phyloP scores from a whole-genome alignment of 2,797 vertebrate genomes.

The Rousettus madagascariensis region DNA sequence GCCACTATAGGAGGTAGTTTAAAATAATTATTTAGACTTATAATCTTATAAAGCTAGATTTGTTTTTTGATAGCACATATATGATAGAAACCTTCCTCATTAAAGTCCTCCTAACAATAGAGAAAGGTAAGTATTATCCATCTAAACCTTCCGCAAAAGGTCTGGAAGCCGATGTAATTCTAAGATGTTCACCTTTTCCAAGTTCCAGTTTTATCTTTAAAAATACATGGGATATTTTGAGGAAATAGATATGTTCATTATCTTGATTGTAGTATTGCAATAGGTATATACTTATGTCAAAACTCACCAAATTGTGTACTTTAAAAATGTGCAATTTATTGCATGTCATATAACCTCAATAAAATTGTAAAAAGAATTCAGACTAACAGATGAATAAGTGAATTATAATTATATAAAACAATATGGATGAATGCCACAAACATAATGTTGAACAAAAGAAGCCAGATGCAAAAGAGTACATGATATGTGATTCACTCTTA shows the following conservation, averaged over 20 bases:
- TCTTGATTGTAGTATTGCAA: not conserved
- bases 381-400: not conserved
- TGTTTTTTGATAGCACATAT: not conserved
- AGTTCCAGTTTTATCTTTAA: not conserved
- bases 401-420: conserved; percentile 25
- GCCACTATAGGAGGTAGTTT: not conserved
- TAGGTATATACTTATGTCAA: not conserved
- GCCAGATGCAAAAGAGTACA: not conserved
- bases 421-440: not conserved
- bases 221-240: conserved; percentile 34
- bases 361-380: not conserved
- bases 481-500: not conserved
- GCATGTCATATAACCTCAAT: not conserved
- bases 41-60: not conserved
- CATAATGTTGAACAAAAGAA: not conserved
- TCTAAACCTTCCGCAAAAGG: not conserved
- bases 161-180: not conserved
- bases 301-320: not conserved
- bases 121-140: not conserved
- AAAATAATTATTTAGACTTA: conserved; percentile 19
- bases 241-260: not conserved
- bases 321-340: not conserved
- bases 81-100: not conserved
- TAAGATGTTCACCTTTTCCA: not conserved
- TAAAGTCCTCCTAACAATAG: not conserved